A percentile compares a stretch with the other conserved stretches of the same genome.
Evolutionary conservation across 2,888 invertebrate genomes (phyloP).

Genomic region (Latheticus oryzae): DNA sequence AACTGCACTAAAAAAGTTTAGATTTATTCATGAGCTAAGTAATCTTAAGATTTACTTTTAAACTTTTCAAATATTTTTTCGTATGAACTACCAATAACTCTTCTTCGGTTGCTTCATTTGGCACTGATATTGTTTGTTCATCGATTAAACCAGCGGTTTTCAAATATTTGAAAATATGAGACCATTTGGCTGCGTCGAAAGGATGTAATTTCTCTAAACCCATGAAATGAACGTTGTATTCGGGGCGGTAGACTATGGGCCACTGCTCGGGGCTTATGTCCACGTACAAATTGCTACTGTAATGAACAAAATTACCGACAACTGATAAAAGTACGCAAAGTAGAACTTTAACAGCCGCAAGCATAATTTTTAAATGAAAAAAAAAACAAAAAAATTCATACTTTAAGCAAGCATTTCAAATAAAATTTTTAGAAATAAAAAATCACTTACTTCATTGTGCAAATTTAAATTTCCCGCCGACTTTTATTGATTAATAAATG

Average conservation of each 20-base stretch:
- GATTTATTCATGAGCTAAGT: neutral
- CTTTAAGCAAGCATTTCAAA: neutral
- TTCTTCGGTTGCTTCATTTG: conserved; percentile 76
- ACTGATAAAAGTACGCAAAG: neutral
- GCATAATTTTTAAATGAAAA: no score
- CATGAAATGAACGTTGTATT: conserved; percentile 84
- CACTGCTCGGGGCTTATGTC: conserved; percentile 72
- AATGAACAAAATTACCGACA: no score
- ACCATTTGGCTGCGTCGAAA: conserved; percentile 91
- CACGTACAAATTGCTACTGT: conserved; percentile 60
- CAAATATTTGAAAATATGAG: conserved; percentile 74
- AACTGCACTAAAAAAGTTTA: conserved; percentile 75
- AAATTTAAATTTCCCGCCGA: conserved; percentile 27
- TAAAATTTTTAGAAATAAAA: neutral
- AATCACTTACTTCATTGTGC: conserved; percentile 17
- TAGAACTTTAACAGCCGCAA: no score
- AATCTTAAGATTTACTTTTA: conserved; percentile 70
- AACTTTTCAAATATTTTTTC: conserved; percentile 77
- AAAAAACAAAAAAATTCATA: no score
- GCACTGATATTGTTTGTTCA: conserved; percentile 73
- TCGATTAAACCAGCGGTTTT: conserved; percentile 73
- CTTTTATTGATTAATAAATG: conserved; percentile 24
- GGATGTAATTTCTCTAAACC: conserved; percentile 88
- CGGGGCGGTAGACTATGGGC: conserved; percentile 83
- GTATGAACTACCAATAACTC: conserved; percentile 84